Evolutionary conservation across 2,797 vertebrate species (phyloP).

Genomic region (Carcharodon carcharias): DNA sequence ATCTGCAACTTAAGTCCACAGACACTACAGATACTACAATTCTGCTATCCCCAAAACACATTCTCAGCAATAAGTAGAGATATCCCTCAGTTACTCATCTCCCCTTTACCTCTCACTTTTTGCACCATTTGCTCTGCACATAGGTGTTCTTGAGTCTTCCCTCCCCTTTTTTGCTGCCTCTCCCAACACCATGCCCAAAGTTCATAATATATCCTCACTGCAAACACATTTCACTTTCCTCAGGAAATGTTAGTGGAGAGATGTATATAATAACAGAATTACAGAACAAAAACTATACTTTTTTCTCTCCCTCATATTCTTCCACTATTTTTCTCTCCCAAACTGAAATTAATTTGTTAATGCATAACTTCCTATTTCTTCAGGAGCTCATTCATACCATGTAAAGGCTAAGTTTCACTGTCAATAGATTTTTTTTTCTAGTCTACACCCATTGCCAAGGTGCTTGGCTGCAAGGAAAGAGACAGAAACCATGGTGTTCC

Average conservation of each 20-base stretch:
- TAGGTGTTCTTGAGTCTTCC: no score
- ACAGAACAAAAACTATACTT: not conserved
- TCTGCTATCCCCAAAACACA: not conserved
- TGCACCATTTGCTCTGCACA: not conserved
- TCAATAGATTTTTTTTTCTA: not conserved
- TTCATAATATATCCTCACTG: not conserved
- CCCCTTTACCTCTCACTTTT: not conserved
- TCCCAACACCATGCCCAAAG: not conserved
- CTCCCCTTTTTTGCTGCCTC: not conserved
- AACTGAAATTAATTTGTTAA: not conserved
- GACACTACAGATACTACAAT: not conserved
- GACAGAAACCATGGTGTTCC: not conserved
- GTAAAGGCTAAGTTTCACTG: not conserved
- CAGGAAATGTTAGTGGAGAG: not conserved
- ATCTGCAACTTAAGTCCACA: not conserved
- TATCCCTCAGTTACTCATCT: not conserved
- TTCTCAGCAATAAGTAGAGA: not conserved
- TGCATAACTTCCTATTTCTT: not conserved
- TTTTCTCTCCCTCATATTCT: not conserved
- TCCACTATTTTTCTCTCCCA: not conserved
- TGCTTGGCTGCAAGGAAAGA: not conserved
- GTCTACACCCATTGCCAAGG: not conserved
- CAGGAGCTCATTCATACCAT: not conserved
- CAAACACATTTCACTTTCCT: not conserved
- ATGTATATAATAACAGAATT: not conserved